Conservation (phyloP, 1,140 invertebrate genomes). For the Drosophila suzukii region DNA sequence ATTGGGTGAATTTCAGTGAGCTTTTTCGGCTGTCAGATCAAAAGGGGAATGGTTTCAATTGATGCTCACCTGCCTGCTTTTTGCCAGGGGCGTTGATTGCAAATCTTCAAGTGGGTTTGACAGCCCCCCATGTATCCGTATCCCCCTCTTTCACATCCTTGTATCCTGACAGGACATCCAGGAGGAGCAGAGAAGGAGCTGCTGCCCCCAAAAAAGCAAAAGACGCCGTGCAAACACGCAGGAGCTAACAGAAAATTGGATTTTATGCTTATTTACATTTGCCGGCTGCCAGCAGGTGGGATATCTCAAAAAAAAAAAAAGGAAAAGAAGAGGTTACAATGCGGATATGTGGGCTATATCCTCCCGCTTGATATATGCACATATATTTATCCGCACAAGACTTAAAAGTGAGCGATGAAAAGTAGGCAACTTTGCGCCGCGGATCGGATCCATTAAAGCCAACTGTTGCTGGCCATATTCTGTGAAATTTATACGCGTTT, state of each 20-base stretch:
- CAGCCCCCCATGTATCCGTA: conserved; percentile 8
- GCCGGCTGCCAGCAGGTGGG: conserved; percentile 30
- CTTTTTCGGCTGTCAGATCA: conserved; percentile 64
- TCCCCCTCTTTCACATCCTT: background rate
- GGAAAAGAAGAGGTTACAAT: conserved; percentile 20
- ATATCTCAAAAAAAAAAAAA: conserved; percentile 2
- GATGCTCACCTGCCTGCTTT: conserved; percentile 47
- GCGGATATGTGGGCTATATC: conserved; percentile 20
- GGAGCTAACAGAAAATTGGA: conserved; percentile 66
- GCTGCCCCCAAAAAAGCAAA: conserved; percentile 7
- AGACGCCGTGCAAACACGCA: conserved; percentile 37
- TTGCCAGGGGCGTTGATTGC: conserved; percentile 61
- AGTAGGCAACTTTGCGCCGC: conserved; percentile 35
- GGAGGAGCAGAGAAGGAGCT: background rate
- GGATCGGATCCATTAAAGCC: conserved; percentile 43
- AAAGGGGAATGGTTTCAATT: conserved; percentile 71
- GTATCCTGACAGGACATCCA: conserved; percentile 35
- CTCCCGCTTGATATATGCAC: conserved; percentile 8
- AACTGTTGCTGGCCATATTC: conserved; percentile 48
- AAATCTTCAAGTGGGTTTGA: conserved; percentile 63
- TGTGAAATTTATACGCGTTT: conserved; percentile 37
- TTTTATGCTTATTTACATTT: conserved; percentile 79
- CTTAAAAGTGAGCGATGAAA: conserved; percentile 24
- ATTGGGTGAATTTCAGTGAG: conserved; percentile 45
- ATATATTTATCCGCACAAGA: conserved; percentile 24